Evolutionary conservation across 2,888 invertebrate genomes (phyloP), one percentile per base, ranked within the genome.

Genomic region (Amorpha juglandis): DNA sequence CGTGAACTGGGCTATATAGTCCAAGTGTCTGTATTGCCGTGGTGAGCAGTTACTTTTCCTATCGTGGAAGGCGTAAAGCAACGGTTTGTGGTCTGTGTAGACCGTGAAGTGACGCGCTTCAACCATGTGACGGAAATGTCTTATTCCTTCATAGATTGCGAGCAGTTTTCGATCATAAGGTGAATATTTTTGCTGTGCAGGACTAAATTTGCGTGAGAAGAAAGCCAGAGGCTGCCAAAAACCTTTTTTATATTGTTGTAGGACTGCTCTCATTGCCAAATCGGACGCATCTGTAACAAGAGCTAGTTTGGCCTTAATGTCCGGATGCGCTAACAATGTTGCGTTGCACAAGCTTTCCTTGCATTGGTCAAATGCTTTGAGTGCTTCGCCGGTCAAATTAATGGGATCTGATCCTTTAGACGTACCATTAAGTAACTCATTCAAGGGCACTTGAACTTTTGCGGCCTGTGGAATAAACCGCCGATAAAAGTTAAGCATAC

Each of bases 1-100:
- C 0, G 83, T 78, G 69, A 87, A 88, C 66, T 87, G 82, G 0
- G 76, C 63, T 9, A 87, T 83, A 19, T 73, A 82, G 50, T 80
- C 71, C 0, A 75, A 3, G 67, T n/a, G n/a, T n/a, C n/a, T n/a
- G n/a, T n/a, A n/a, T n/a, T n/a, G n/a, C n/a, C n/a, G n/a, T n/a
- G n/a, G 68, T 12, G 66, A 66, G 21, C 68, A 67, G 12, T 65
- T 55, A 33, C 12, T 19, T 45, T 62, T 51, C 4, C 62, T 12
- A 6, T 48, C 8, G 9, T 38, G 47, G 11, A 66, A 67, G 1
- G 66, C 69, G 33, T n/a, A 67, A 38, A 27, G 38, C 0, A 69
- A 6, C 0, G 62, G 62, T 21, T 62, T 62, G 12, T 62, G 62
- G 21, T 62, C 62, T 0, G 62, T 62, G 6, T 45, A 62, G 19